phyloP scores from a whole-genome alignment of 2,888 invertebrate species.

The Beris morrisii region DNA sequence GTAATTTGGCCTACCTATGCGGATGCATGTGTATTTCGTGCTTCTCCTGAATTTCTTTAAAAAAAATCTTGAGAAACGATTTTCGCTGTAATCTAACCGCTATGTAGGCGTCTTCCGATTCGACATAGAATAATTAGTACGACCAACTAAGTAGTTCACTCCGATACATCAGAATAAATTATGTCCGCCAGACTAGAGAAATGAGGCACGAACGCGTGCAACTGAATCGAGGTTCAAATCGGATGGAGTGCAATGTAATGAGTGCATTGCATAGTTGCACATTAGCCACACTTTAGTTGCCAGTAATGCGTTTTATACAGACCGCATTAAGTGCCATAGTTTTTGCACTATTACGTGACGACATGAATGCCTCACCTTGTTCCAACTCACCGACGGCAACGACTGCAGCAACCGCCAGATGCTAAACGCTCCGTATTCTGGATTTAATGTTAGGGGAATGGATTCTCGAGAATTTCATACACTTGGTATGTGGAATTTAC shows the following conservation, averaged over 20 bases:
- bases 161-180: no score
- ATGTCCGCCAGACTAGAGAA: background rate
- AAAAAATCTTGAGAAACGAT: no score
- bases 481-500: background rate
- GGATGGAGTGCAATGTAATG: background rate
- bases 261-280: slow-evolving; percentile 12
- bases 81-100: no score
- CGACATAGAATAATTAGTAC: slow-evolving; percentile 1
- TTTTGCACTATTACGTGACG: slow-evolving; percentile 11
- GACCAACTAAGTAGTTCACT: no score
- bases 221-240: background rate
- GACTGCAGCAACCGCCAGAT: background rate
- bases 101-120: no score
- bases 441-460: slow-evolving; percentile 6
- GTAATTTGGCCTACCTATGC: no score
- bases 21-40: no score
- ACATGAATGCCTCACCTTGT: background rate
- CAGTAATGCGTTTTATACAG: slow-evolving; percentile 5
- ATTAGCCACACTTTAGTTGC: slow-evolving; percentile 15
- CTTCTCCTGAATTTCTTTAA: no score
- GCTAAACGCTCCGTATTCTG: background rate
- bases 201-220: slow-evolving; percentile 3
- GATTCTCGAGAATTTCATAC: slow-evolving; percentile 12
- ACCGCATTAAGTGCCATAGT: background rate
- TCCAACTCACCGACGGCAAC: background rate